Conservation (phyloP, 2,797 vertebrate genomes). For the Tokudaia tokunoshimensis region DNA sequence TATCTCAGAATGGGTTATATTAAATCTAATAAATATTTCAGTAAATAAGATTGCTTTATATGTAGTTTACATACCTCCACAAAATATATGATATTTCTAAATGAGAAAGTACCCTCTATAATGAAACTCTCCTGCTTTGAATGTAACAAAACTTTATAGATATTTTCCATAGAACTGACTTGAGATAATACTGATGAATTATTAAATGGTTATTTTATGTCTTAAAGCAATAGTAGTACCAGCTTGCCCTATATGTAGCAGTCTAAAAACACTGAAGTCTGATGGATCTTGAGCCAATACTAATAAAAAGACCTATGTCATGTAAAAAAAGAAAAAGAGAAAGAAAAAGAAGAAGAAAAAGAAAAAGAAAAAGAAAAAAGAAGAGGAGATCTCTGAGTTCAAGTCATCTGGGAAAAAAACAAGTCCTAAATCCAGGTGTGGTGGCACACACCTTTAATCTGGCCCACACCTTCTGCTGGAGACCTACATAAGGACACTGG, state of each 20-base stretch:
- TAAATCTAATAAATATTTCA: background rate
- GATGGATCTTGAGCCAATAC: conserved; percentile 67
- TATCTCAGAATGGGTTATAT: background rate
- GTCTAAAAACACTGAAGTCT: conserved; percentile 71
- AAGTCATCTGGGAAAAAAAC: no score
- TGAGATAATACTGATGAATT: conserved; percentile 74
- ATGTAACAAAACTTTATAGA: conserved; percentile 62
- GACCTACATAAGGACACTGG: no score
- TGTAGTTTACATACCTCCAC: background rate
- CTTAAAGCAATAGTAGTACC: conserved; percentile 78
- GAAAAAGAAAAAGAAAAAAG: no score
- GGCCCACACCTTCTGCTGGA: no score
- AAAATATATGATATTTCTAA: background rate
- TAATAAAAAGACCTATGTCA: conserved; percentile 67
- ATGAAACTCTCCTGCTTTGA: conserved; percentile 29
- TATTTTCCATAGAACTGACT: conserved; percentile 66
- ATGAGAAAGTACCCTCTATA: background rate
- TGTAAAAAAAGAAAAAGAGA: no score
- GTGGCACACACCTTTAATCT: no score
- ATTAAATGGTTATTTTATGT: conserved; percentile 67
- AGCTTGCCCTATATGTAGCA: conserved; percentile 55
- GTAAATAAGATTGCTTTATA: background rate
- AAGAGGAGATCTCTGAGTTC: no score
- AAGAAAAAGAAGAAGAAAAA: no score
- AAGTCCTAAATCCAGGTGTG: no score